Base-by-base conservation (phyloP, 2,113 vertebrate genomes). In the Cranoglanis bouderius region DNA sequence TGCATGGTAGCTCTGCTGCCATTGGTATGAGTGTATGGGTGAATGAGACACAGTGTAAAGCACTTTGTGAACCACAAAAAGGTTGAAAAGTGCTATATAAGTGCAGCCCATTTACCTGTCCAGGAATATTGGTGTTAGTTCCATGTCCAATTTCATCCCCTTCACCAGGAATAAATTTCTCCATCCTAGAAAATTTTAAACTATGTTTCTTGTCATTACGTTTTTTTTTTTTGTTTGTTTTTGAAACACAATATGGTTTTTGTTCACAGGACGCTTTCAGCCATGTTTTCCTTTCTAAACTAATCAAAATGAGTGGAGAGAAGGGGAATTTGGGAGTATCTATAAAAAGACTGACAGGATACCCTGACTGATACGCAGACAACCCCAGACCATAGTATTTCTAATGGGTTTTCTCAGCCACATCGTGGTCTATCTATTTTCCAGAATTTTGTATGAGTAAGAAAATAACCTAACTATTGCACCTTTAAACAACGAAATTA, bases 401-500 rank as follows among this genome's bases (percentile, higher is more conserved):
- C 38, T 75, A 72, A 74, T 43, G 0, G 43, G 13, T 1, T 77
- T 80, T 80, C 24, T 80, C 6, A 18, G 46, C 46, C 26, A 49
- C 46, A 14, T 78, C 75, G 18, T 78, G 67, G 14, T 72, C 32
- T 46, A 77, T 18, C 14, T 46, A 29, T 77, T 77, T 13, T 24
- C 24, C 74, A 77, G 19, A 49, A 49, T 49, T 75, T 75, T 78
- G 43, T 53, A 80, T 80, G 18, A n/a, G 49, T 6, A 32, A 80
- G 29, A 32, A 53, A 80, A 0, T 8, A 53, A 8, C 29, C 29
- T 3, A 3, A 49, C 9, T 14, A 77, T 49, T 49, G 21, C 21
- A 77, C 26, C 74, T 83, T 85, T 32, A 86, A 77, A 78, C 40
- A 80, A 81, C 38, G 32, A 87, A 51, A 63, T 13, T 49, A 19